These are phyloP conservation scores for Cryptoblepharus egeriae DNA, from an alignment of 2,797 vertebrate species.

Conservation along the genomic window DNA sequence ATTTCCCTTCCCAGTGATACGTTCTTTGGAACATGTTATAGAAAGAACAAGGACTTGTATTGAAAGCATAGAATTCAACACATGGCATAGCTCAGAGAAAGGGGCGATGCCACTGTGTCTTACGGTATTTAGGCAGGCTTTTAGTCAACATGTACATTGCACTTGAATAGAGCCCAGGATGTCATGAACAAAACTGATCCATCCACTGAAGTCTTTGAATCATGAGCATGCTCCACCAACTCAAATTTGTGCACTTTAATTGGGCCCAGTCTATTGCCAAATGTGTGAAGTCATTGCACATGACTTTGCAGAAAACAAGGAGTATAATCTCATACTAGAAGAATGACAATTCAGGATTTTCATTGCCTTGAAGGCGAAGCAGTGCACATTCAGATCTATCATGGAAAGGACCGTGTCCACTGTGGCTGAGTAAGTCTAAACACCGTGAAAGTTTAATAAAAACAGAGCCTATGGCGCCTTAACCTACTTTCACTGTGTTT, in stretches of 20 bases:
- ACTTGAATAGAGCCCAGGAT: neutral
- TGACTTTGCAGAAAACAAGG: slow-evolving; percentile 32
- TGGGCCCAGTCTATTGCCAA: slow-evolving; percentile 45
- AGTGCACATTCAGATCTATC: slow-evolving; percentile 45
- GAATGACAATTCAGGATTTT: slow-evolving; percentile 26
- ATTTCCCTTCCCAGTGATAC: neutral
- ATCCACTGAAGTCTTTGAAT: slow-evolving; percentile 5
- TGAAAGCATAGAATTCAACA: neutral
- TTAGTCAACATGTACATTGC: neutral
- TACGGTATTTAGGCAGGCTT: neutral
- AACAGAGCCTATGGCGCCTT: slow-evolving; percentile 64
- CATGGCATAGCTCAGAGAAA: neutral
- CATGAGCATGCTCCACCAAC: neutral
- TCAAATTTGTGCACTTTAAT: slow-evolving; percentile 23
- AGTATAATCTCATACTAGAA: neutral
- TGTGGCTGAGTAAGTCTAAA: slow-evolving; percentile 63
- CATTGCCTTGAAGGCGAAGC: slow-evolving; percentile 30
- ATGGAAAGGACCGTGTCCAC: slow-evolving; percentile 46
- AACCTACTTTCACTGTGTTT: slow-evolving; percentile 59
- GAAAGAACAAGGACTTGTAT: neutral
- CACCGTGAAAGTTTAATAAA: slow-evolving; percentile 65
- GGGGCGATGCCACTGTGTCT: neutral
- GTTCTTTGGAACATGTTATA: neutral
- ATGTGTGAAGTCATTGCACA: slow-evolving; percentile 32
- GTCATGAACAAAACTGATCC: slow-evolving; percentile 11